Evolutionary conservation across 1,140 invertebrate genomes (phyloP), one percentile per base, ranked within the genome.

Genomic region (Drosophila subpulchrella): DNA sequence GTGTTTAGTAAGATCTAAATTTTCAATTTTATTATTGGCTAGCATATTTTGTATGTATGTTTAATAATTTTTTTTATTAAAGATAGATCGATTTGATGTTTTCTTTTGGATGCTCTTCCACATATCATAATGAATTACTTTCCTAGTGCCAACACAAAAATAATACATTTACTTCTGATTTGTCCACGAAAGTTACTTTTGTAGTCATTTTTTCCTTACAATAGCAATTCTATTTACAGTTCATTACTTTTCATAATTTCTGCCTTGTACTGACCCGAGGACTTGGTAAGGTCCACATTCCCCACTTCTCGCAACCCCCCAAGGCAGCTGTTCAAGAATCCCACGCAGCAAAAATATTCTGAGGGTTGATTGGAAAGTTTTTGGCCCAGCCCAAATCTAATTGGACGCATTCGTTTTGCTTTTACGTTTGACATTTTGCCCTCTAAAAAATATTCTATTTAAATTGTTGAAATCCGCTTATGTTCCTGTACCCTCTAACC

Each of bases 391-490:
- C 61, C 50, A 83, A 83, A 83, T 74, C 80, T 89, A 83, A 88
- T 88, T 88, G 84, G 79, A 55, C 61, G 58, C 47, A 55, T 62
- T 74, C 75, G 67, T 79, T 78, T 83, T 66, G 48, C 61, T 75
- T 55, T n/a, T 47, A 53, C 63, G 63, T 74, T 89, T 88, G 79
- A 89, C 80, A 83, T 84, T 80, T 80, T 88, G 80, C 73, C 80
- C 83, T 80, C 75, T 74, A 65, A 71, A 68, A 54, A 54, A 58
- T 62, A 60, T 84, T 74, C 84, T 89, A 89, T 89, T 89, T 89
- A 89, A 88, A 88, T 89, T 89, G 84, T 78, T 44, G 46, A 81
- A 89, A 89, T 71, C 84, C 57, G 84, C 84, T 89, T 88, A 83
- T 2, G 73, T 24, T 66, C 27, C 68, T 65, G n/a, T 65, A 51